Conservation (phyloP, 2,113 vertebrate species). For the Entomyzon cyanotis region DNA sequence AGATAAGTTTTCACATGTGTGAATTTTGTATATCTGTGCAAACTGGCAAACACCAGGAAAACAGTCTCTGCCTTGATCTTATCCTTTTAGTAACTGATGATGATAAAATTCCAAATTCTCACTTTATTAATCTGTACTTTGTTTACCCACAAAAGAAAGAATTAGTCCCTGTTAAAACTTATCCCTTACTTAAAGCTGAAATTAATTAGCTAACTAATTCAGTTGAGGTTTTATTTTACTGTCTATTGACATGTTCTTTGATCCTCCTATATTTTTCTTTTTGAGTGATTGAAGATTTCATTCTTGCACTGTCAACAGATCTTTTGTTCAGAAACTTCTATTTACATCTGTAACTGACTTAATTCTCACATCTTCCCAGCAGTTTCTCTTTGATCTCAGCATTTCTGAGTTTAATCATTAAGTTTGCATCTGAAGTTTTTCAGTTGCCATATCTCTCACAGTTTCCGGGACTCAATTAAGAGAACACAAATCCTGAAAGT, state of each 20-base stretch:
- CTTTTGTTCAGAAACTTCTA: background rate
- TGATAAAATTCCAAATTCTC: background rate
- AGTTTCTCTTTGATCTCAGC: slow-evolving; percentile 33
- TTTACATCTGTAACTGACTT: slow-evolving; percentile 26
- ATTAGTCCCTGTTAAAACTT: background rate
- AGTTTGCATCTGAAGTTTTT: slow-evolving; percentile 3
- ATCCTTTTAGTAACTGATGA: background rate
- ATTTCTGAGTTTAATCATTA: slow-evolving; percentile 37
- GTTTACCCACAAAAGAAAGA: background rate
- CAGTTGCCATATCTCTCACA: background rate
- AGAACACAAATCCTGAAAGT: background rate
- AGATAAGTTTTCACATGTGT: background rate
- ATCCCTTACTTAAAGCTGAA: background rate
- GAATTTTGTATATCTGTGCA: background rate
- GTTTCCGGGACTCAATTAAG: background rate
- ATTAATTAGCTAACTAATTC: background rate
- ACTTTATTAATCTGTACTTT: background rate
- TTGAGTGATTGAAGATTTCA: background rate
- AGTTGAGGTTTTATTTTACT: slow-evolving; percentile 12
- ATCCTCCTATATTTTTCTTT: slow-evolving; percentile 4
- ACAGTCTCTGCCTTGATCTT: background rate
- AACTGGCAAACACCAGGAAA: background rate
- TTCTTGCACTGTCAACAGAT: slow-evolving; percentile 18
- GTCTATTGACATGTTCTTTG: background rate
- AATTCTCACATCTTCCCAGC: slow-evolving; percentile 14